Percentiles rank a stretch among this genome's conserved stretches.
Conservation (phyloP, 1,140 invertebrate genomes). For the Listronotus oregonensis region DNA sequence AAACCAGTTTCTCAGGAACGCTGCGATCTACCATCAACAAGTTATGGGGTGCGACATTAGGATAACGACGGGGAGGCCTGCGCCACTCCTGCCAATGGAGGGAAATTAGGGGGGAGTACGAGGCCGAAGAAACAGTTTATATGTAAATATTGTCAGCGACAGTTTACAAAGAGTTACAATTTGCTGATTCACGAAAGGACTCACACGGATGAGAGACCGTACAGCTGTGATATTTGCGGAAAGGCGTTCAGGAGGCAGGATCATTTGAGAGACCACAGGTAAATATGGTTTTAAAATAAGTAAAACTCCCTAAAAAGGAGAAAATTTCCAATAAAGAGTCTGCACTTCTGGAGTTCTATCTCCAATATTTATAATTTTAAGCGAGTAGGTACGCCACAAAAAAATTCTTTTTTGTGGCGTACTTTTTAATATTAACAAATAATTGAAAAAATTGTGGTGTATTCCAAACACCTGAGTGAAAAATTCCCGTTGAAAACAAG, state of each 20-base stretch:
- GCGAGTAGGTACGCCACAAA: too few species aligned
- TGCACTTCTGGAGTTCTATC: too few species aligned
- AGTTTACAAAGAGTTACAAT: constrained; percentile 97
- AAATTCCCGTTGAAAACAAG: too few species aligned
- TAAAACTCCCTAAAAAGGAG: too few species aligned
- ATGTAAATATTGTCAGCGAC: constrained; percentile 91
- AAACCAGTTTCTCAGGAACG: constrained; percentile 74
- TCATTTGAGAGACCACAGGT: constrained; percentile 90
- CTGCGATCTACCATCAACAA: constrained; percentile 68
- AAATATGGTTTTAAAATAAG: constrained; percentile 41
- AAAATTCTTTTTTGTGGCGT: too few species aligned
- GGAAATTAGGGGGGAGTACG: constrained; percentile 61
- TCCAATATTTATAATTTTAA: too few species aligned
- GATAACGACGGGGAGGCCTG: constrained; percentile 56
- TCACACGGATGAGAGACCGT: constrained; percentile 94
- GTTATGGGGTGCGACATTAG: constrained; percentile 55
- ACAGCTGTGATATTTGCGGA: constrained; percentile 93
- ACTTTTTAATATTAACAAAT: too few species aligned
- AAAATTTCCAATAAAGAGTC: too few species aligned
- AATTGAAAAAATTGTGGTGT: too few species aligned
- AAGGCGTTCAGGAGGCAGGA: constrained; percentile 95
- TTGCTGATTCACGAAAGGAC: constrained; percentile 93
- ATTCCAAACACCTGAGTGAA: too few species aligned
- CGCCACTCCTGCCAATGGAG: constrained; percentile 54
- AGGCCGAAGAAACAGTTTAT: constrained; percentile 93